Base-by-base conservation (phyloP, 1,140 invertebrate genomes). In the Saccostrea glomerata region DNA sequence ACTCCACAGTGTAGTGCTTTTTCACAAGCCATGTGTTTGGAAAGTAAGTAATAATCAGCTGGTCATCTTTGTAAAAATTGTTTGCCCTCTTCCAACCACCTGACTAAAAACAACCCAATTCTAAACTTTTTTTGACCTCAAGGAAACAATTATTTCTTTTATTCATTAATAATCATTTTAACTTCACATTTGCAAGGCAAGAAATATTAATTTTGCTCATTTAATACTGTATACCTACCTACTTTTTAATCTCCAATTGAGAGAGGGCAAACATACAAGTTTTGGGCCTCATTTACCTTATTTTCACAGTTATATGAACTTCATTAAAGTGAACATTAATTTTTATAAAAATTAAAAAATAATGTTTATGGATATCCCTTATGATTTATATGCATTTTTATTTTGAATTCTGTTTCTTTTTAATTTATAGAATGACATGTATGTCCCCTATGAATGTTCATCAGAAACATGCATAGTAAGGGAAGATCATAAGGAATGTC, bases 1-100 rank as follows among this genome's bases (percentile, higher is more conserved):
- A 83, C n/a, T 83, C 54, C 82, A 83, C 54, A 83, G 40, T 54
- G 54, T 54, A n/a, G 54, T 83, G 23, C 54, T 83, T 17, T 83
- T 83, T 56, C 82, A 83, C 54, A 83, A 55, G 36, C 82, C 82
- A 47, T 55, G 54, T 40, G 36, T 47, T 47, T 83, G 82, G 82
- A 83, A 47, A 55, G 82, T 83, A 83, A 70, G 11, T 70, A 23
- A 15, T n/a, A 20, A 20, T 70, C 23, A 70, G 23, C 47, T 47
- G 47, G 47, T 47, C 47, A 47, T 47, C 47, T 47, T 47, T 47
- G 9, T 7, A 47, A 47, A 47, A 9, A 47, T 47, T 47, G 47
- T 47, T 47, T 47, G 47, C 47, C 47, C 47, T 47, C 47, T 47
- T 47, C 47, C 47, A 9, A 47, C 47, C 47, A 6, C 6, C 40